Conservation (phyloP, 2,113 vertebrate species). For the Bubo scandiacus region DNA sequence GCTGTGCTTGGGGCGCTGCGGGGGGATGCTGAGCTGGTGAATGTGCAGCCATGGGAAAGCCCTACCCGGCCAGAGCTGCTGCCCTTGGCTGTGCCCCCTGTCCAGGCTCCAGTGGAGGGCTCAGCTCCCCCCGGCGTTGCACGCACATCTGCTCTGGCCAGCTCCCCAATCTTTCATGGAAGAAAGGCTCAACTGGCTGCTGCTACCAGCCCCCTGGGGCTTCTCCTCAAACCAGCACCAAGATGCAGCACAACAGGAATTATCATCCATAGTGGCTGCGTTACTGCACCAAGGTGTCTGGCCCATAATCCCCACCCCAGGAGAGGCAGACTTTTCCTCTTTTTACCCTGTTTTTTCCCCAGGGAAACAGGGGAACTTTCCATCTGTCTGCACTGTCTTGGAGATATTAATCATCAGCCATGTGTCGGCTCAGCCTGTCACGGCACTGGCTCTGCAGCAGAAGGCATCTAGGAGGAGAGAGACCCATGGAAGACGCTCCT, state of each 20-base stretch:
- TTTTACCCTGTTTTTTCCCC: background rate
- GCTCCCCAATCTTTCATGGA: background rate
- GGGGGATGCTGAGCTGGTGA: background rate
- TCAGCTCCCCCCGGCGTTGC: accelerated
- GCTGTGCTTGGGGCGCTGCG: background rate
- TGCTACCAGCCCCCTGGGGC: background rate
- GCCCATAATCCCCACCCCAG: background rate
- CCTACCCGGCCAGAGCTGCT: too few species aligned
- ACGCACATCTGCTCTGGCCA: too few species aligned
- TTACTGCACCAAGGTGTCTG: accelerated
- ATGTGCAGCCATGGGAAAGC: too few species aligned
- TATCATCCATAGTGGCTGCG: background rate
- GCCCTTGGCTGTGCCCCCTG: background rate
- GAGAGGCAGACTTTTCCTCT: background rate
- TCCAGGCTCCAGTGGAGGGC: background rate
- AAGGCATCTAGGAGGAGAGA: background rate
- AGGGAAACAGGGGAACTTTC: background rate
- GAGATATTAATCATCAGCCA: background rate
- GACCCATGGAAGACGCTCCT: background rate
- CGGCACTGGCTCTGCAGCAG: background rate
- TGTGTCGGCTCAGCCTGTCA: background rate
- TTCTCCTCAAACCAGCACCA: background rate
- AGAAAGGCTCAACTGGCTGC: background rate
- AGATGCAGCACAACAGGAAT: background rate
- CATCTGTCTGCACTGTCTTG: background rate